Base-by-base conservation (phyloP, 2,113 vertebrate species). In the Odocoileus virginianus region DNA sequence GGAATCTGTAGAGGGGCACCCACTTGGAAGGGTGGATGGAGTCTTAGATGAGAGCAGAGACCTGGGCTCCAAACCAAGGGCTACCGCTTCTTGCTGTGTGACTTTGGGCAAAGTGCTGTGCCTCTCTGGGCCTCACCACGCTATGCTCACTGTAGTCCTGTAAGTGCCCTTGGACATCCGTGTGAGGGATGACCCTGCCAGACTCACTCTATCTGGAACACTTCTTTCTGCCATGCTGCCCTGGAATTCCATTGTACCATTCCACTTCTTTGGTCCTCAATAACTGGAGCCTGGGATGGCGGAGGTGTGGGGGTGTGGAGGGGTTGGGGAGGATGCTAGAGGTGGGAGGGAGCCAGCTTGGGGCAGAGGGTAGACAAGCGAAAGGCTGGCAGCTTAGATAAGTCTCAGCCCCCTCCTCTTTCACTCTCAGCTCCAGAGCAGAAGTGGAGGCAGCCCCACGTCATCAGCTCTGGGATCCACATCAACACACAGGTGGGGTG, bases 281-380 rank as follows among this genome's bases (percentile, higher is more conserved):
- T 61, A 21, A 71, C 28, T 57, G 47, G 52, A 87, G 58, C 36
- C 52, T 23, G 6, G 33, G 52, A 17, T 6, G 10, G 7, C 2
- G 7, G 43, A 28, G 21, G 16, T 30, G 23, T 43, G 91, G 47
- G 30, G 25, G 50, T 21, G 1, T 16, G 12, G 0, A 40, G 0
- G 33, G 17, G 12, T 10, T 33, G 15, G 27, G 21, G 54, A n/a
- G 43, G 57, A 79, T 17, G 55, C 43, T 40, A 16, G 40, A 21
- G 5, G 55, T 43, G 33, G 54, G 27, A 4, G 8, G 40, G 16
- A 30, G 64, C 5, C 45, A 74, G 87, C 40, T 13, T 55, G 54
- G 50, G 27, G 7, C 30, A 30, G 40, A 43, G 3, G 14, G 21
- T 33, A 47, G 36, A 45, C 6, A 8, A 15, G 54, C 2, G 8